phyloP scores from a whole-genome alignment of 2,888 invertebrate species.

The Alloplasta piceator region DNA sequence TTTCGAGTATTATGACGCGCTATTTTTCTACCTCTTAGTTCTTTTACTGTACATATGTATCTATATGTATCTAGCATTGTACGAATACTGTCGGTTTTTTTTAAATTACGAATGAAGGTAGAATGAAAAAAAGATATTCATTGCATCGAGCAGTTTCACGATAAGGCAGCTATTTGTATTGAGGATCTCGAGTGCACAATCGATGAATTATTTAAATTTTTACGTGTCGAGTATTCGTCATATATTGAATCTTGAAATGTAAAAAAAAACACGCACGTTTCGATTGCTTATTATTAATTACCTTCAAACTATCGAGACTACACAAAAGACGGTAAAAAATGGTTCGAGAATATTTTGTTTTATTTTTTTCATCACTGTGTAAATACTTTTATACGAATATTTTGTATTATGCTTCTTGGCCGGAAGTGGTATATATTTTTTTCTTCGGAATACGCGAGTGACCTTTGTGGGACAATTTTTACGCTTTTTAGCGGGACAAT shows the following conservation, averaged over 20 bases:
- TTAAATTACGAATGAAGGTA: conserved; percentile 41
- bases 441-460: conserved; percentile 35
- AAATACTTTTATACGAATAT: conserved; percentile 63
- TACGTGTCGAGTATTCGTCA: conserved; percentile 20
- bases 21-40: conserved; percentile 58
- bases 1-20: conserved; percentile 32
- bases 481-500: conserved; percentile 46
- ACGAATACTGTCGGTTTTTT: conserved; percentile 33
- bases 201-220: conserved; percentile 1
- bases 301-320: conserved; percentile 7
- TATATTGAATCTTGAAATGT: conserved; percentile 34
- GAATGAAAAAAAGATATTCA: conserved; percentile 50
- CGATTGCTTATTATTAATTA: conserved; percentile 20
- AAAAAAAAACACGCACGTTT: conserved; percentile 28
- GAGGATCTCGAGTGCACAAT: conserved; percentile 6
- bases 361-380: conserved; percentile 59
- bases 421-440: conserved; percentile 43
- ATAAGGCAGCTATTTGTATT: conserved; percentile 47
- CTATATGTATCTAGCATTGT: conserved; percentile 60
- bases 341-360: conserved; percentile 45
- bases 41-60: conserved; percentile 66
- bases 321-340: conserved; percentile 24
- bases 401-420: conserved; percentile 57
- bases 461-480: conserved; percentile 33
- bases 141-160: conserved; percentile 29